These are phyloP conservation scores for Cynoglossus semilaevis DNA, from an alignment of 2,113 vertebrate genomes.

Conservation along the genomic window DNA sequence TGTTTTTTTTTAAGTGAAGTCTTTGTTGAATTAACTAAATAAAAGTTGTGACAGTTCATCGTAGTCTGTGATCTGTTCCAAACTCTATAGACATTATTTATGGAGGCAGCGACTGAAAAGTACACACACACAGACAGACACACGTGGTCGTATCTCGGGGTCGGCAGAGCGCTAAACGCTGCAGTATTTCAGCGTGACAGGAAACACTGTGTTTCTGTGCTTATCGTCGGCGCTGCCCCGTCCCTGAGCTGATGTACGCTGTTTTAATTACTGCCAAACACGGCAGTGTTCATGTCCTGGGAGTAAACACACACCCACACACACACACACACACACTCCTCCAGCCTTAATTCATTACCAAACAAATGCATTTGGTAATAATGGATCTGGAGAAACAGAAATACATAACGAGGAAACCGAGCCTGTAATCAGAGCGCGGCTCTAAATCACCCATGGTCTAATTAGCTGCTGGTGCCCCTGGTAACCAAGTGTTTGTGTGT, in stretches of 20 bases:
- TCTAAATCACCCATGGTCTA: conserved; percentile 25
- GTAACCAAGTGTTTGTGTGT: conserved; percentile 2
- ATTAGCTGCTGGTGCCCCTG: conserved; percentile 15
- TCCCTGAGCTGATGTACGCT: conserved; percentile 51
- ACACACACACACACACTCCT: not conserved
- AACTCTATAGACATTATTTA: conserved; percentile 42
- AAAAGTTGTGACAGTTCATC: not conserved
- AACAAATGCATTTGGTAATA: not conserved
- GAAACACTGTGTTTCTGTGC: conserved; percentile 51
- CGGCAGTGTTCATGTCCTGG: not conserved
- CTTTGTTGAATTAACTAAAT: conserved; percentile 21
- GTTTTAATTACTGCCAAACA: conserved; percentile 51
- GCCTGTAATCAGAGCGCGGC: conserved; percentile 6
- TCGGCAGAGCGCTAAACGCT: conserved; percentile 51
- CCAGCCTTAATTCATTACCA: not conserved
- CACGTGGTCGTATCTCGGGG: conserved; percentile 29
- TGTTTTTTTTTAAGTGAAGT: not conserved
- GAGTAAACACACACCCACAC: conserved; percentile 11
- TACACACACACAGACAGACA: conserved; percentile 13
- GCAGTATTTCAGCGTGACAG: conserved; percentile 59
- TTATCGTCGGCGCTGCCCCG: conserved; percentile 37
- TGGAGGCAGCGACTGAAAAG: conserved; percentile 26
- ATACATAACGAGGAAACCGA: conserved; percentile 8
- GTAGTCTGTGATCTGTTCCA: conserved; percentile 1
- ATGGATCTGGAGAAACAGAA: not conserved